A percentile compares a stretch with the other conserved stretches of the same genome.
Evolutionary conservation across 64 coral and sea anemone species (phyloP).

Genomic region (Hydrozoanthus tunicans): DNA sequence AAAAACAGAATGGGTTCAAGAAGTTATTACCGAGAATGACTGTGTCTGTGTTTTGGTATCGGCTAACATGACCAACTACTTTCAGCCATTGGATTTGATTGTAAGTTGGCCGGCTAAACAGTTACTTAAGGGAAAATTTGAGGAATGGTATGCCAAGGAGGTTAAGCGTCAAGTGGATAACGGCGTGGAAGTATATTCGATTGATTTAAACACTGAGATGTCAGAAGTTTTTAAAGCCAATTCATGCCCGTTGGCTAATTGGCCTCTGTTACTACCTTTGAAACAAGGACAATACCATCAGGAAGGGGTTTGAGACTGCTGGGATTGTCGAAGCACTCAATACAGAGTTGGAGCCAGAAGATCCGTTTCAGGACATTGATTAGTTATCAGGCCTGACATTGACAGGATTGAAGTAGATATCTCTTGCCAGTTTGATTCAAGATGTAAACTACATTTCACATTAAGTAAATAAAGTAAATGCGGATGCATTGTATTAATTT

Average conservation of each 20-base stretch:
- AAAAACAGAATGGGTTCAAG: constrained; percentile 39
- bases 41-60: constrained; percentile 37
- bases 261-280: constrained; percentile 11
- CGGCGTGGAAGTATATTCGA: too few relatives aligned
- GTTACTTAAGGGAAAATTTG: too few relatives aligned
- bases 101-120: too few relatives aligned
- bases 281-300: constrained; percentile 46
- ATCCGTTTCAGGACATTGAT: constrained; percentile 43
- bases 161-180: constrained; percentile 26
- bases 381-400: constrained; percentile 34
- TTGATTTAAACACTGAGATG: too few relatives aligned
- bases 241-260: constrained; percentile 19
- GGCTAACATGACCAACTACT: too few relatives aligned
- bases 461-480: constrained; percentile 39
- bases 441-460: constrained; percentile 45
- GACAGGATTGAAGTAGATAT: constrained; percentile 24
- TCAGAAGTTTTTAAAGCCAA: too few relatives aligned
- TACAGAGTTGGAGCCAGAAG: neutral
- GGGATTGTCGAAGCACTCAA: constrained; percentile 36
- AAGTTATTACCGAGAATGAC: constrained; percentile 58
- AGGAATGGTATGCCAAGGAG: constrained; percentile 13
- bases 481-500: constrained; percentile 48
- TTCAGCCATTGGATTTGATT: too few relatives aligned
- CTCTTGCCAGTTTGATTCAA: constrained; percentile 42
- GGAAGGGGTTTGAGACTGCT: constrained; percentile 33